phyloP scores from a whole-genome alignment of 2,888 invertebrate species.

The Phalera bucephala region DNA sequence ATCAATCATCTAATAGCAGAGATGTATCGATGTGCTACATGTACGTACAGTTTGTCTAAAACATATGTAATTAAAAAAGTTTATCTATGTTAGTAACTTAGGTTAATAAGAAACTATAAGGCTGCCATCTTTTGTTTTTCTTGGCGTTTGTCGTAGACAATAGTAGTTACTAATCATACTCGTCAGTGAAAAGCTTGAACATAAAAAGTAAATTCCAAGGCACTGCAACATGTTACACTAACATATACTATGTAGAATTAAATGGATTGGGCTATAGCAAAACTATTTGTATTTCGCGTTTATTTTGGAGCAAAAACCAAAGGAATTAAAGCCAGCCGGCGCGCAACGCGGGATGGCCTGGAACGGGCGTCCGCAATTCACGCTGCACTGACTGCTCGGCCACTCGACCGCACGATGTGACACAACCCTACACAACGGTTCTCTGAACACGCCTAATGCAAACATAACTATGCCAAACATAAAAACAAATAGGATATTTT shows the following conservation, averaged over 20 bases:
- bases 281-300: constrained; percentile 26
- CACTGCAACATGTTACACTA: not conserved
- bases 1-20: no score
- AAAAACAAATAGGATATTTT: no score
- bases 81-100: no score
- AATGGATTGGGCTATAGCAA: constrained; percentile 9
- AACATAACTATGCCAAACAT: constrained; percentile 15
- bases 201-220: no score
- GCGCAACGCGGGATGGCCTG: constrained; percentile 29
- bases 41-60: no score
- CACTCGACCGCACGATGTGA: constrained; percentile 44
- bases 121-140: no score
- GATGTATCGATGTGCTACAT: no score
- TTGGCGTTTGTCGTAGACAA: no score
- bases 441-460: constrained; percentile 15
- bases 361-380: constrained; percentile 53
- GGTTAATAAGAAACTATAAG: no score
- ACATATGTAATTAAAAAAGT: no score
- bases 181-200: no score
- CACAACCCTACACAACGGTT: constrained; percentile 36
- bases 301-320: constrained; percentile 3
- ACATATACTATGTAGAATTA: constrained; percentile 23
- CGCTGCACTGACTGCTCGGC: constrained; percentile 48
- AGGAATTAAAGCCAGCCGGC: constrained; percentile 29
- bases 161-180: no score